Conservation (phyloP, 2,888 invertebrate genomes). For the Rotaria macrura region DNA sequence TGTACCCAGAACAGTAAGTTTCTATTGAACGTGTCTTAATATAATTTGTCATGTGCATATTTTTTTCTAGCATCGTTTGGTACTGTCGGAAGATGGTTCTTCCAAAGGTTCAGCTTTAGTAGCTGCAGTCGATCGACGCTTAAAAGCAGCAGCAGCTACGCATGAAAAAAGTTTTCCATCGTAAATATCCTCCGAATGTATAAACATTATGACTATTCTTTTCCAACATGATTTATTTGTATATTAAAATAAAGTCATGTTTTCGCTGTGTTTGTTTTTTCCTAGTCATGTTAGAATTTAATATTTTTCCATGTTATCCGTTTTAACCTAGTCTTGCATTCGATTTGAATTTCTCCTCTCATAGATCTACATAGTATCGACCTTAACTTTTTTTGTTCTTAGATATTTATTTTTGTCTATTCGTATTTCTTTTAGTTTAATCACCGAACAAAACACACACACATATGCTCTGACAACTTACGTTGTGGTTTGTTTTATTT, state of each 20-base stretch:
- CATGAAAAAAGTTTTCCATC: background rate
- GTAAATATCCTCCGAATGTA: background rate
- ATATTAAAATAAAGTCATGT: too few relatives aligned
- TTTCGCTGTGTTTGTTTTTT: background rate
- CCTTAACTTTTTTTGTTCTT: too few relatives aligned
- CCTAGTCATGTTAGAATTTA: background rate
- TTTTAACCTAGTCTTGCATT: background rate
- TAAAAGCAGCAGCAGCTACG: background rate
- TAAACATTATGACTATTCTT: too few relatives aligned
- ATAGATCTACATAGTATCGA: too few relatives aligned
- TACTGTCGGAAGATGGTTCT: conserved; percentile 29
- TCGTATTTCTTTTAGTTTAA: too few relatives aligned
- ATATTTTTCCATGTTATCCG: too few relatives aligned
- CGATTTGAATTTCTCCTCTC: too few relatives aligned
- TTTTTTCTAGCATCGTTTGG: conserved; percentile 4
- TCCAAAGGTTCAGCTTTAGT: conserved; percentile 30
- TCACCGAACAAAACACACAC: too few relatives aligned
- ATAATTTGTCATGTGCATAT: background rate
- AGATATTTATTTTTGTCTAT: too few relatives aligned
- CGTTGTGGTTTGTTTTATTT: background rate
- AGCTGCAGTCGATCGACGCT: conserved; percentile 27
- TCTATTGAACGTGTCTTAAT: background rate
- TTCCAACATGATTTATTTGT: too few relatives aligned
- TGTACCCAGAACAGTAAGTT: background rate
- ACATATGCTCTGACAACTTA: too few relatives aligned